A percentile compares a stretch with the other conserved stretches of the same genome.
phyloP scores from a whole-genome alignment of 2,888 invertebrate genomes.

The Alsophila aescularia region DNA sequence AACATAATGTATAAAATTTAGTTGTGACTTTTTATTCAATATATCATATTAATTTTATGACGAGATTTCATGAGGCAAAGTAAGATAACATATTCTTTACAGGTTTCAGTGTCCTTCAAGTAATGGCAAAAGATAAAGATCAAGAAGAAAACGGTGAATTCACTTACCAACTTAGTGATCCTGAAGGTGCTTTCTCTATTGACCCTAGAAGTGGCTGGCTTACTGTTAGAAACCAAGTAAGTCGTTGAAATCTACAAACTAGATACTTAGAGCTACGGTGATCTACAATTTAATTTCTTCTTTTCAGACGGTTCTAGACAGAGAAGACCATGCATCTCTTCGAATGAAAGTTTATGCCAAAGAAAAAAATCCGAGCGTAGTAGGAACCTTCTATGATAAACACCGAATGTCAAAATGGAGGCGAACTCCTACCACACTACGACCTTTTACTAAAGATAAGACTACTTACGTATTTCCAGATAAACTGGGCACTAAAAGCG shows the following conservation, averaged over 20 bases:
- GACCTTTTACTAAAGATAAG: constrained; percentile 61
- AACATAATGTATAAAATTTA: no score
- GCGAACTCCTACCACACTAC: constrained; percentile 56
- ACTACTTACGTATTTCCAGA: constrained; percentile 80
- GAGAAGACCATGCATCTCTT: constrained; percentile 89
- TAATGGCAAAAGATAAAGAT: constrained; percentile 91
- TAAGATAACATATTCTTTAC: neutral
- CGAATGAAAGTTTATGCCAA: constrained; percentile 91
- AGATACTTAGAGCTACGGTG: no score
- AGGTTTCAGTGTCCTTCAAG: constrained; percentile 83
- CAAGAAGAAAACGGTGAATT: constrained; percentile 95
- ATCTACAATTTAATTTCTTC: neutral
- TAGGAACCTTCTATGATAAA: constrained; percentile 77
- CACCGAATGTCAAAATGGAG: constrained; percentile 73
- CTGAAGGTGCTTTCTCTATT: constrained; percentile 91
- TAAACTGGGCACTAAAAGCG: constrained; percentile 66
- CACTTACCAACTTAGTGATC: constrained; percentile 89
- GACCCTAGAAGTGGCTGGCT: constrained; percentile 93
- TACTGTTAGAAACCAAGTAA: constrained; percentile 89
- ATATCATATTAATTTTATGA: no score
- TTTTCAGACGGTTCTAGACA: constrained; percentile 88
- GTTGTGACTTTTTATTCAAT: no score
- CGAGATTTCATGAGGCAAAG: no score
- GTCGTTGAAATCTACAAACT: neutral
- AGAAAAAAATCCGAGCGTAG: constrained; percentile 89